A percentile compares a stretch with the other conserved stretches of the same genome.
Evolutionary conservation across 2,113 vertebrate species (phyloP).

Genomic region (Lucifuga dentata): DNA sequence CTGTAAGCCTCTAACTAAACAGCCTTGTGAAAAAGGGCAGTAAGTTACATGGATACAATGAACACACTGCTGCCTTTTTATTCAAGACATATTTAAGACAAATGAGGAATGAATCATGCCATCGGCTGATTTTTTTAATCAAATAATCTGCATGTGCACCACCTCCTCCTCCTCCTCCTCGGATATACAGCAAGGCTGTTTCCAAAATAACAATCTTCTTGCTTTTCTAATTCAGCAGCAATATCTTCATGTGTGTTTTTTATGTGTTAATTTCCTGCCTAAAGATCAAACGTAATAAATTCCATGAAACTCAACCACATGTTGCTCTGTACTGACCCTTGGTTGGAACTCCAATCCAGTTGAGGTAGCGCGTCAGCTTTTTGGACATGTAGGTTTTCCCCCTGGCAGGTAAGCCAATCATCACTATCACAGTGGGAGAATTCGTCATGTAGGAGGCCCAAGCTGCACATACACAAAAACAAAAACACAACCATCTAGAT

Average conservation of each 20-base stretch:
- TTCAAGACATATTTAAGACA: neutral
- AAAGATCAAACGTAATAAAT: neutral
- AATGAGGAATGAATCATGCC: no score
- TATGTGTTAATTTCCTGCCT: neutral
- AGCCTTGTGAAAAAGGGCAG: neutral
- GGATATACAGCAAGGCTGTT: no score
- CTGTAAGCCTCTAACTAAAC: neutral
- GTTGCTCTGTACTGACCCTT: conserved; percentile 84
- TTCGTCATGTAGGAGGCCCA: conserved; percentile 99
- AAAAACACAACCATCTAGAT: neutral
- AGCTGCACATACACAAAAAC: conserved; percentile 76
- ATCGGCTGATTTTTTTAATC: no score
- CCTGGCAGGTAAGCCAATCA: conserved; percentile 95
- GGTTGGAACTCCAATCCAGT: conserved; percentile 98
- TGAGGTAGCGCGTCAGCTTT: conserved; percentile 98
- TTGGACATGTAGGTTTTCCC: conserved; percentile 97
- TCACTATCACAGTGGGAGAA: conserved; percentile 94
- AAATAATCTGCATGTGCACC: neutral
- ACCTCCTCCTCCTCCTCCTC: no score
- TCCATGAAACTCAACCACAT: neutral
- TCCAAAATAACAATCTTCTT: neutral
- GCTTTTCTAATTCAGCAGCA: neutral
- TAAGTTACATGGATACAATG: neutral
- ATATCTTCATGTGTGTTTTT: neutral
- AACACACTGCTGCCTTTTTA: conserved; percentile 1